phyloP scores from a whole-genome alignment of 2,113 vertebrate species.

The Aldabrachelys gigantea region DNA sequence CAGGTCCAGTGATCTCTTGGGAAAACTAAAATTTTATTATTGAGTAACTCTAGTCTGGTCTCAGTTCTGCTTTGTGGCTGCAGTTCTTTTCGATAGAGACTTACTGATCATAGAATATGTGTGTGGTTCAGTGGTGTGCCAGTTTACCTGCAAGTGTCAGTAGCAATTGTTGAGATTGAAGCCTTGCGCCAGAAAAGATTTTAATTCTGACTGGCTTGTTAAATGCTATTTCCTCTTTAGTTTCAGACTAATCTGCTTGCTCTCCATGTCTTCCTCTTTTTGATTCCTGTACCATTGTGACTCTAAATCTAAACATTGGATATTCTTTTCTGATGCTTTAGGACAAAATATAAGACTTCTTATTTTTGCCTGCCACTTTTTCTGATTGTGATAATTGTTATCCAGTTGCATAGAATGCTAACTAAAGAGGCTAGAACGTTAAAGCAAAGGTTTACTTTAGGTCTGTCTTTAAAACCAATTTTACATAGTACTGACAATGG shows the following conservation, averaged over 20 bases:
- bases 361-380: slow-evolving; percentile 13
- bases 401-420: slow-evolving; percentile 8
- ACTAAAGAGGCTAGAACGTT: background rate
- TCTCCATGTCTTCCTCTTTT: background rate
- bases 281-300: background rate
- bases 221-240: background rate
- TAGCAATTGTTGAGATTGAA: background rate
- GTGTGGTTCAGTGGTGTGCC: background rate
- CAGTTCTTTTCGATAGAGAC: background rate
- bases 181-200: background rate
- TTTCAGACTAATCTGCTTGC: background rate
- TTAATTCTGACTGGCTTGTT: background rate
- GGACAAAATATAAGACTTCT: background rate
- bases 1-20: background rate
- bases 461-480: background rate
- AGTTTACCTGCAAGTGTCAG: background rate
- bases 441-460: background rate
- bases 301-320: background rate
- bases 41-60: background rate
- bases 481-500: background rate
- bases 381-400: background rate
- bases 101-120: background rate
- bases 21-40: background rate
- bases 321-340: background rate
- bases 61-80: slow-evolving; percentile 24